Evolutionary conservation across 2,113 vertebrate genomes (phyloP).

Genomic region (Anser brachyrhynchus): DNA sequence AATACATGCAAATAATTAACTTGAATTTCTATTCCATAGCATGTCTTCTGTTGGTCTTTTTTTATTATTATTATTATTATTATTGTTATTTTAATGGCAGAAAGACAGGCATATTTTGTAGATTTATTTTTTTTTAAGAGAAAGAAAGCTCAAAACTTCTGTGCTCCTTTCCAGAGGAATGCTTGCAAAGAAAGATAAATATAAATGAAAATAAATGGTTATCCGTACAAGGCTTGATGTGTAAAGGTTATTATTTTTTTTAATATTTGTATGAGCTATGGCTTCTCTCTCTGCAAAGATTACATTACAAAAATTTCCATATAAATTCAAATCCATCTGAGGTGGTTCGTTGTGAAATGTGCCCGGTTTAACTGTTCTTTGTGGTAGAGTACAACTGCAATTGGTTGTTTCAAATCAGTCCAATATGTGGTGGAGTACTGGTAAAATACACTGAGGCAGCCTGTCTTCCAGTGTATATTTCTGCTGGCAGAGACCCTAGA

Average conservation of each 20-base stretch:
- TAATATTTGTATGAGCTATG: background rate
- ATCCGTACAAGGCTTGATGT: background rate
- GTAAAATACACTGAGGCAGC: slow-evolving; percentile 29
- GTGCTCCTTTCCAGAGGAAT: background rate
- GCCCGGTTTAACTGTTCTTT: background rate
- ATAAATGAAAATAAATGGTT: background rate
- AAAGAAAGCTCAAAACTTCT: background rate
- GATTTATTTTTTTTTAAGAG: background rate
- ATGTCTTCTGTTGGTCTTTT: background rate
- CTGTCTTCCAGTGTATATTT: slow-evolving; percentile 46
- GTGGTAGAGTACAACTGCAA: background rate
- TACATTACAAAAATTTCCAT: background rate
- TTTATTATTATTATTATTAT: background rate
- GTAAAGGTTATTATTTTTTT: background rate
- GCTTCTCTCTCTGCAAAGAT: background rate
- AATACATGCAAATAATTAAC: background rate
- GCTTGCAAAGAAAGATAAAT: background rate
- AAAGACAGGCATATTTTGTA: background rate
- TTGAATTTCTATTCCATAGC: background rate
- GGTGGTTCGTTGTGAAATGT: background rate
- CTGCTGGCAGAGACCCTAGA: slow-evolving; percentile 47
- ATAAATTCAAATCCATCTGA: background rate
- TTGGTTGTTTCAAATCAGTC: slow-evolving; percentile 29
- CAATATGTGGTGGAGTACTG: slow-evolving; percentile 21
- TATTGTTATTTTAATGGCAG: background rate